Percentiles rank a stretch among this genome's conserved stretches.
phyloP scores from a whole-genome alignment of 2,888 invertebrate genomes.

The Rhopalosiphum nymphaeae region DNA sequence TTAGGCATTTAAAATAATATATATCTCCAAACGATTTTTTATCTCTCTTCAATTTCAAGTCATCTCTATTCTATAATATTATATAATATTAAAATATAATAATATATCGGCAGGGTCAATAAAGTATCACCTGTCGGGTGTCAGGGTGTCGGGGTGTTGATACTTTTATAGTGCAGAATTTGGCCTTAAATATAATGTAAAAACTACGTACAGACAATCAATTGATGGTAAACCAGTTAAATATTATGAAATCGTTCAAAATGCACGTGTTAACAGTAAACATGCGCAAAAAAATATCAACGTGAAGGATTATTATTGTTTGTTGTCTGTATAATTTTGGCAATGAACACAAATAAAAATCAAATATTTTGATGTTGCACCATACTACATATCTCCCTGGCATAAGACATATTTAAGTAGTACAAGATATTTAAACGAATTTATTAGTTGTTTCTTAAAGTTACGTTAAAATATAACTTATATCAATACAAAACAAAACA shows the following conservation, averaged over 20 bases:
- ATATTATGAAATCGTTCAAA: conserved; percentile 33
- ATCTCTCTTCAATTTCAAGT: too few relatives aligned
- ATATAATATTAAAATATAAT: neutral
- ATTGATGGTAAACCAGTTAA: conserved; percentile 25
- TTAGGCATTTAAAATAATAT: too few relatives aligned
- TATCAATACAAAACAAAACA: neutral
- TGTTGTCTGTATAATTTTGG: neutral
- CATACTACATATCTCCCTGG: neutral
- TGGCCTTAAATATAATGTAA: conserved; percentile 15
- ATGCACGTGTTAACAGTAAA: neutral
- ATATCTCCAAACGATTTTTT: too few relatives aligned
- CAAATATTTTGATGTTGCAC: neutral
- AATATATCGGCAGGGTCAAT: neutral
- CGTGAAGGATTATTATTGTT: neutral
- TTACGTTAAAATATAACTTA: neutral
- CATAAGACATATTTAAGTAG: neutral
- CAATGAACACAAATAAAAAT: neutral
- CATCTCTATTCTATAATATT: too few relatives aligned
- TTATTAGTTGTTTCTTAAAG: neutral
- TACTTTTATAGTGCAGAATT: neutral
- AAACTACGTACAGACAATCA: neutral
- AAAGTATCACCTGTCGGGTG: neutral
- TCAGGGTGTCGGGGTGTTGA: neutral
- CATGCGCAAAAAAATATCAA: neutral
- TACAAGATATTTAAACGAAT: neutral